A percentile compares a stretch with the other conserved stretches of the same genome.
These are phyloP conservation scores for Ophion obscuratus DNA, from an alignment of 2,888 invertebrate genomes.

Conservation along the genomic window DNA sequence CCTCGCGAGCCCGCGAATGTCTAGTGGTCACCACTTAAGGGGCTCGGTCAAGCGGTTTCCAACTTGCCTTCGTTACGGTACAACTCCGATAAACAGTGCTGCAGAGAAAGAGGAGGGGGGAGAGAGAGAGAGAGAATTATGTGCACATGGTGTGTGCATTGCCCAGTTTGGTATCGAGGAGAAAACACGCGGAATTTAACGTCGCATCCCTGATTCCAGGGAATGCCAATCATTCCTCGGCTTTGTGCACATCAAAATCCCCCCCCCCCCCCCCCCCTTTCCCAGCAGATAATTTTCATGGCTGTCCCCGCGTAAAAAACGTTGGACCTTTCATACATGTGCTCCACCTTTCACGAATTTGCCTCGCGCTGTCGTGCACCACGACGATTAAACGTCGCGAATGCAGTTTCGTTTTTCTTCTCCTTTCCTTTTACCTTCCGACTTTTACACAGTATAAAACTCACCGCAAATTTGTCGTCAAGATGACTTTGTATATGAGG, in stretches of 20 bases:
- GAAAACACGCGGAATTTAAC: constrained; percentile 66
- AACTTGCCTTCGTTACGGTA: constrained; percentile 75
- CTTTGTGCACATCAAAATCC: constrained; percentile 31
- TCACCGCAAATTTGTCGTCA: too few relatives aligned
- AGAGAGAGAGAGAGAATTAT: background rate
- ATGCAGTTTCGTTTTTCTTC: constrained; percentile 56
- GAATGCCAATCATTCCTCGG: constrained; percentile 68
- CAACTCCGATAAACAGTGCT: constrained; percentile 71
- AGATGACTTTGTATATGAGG: too few relatives aligned
- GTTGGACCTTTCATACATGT: constrained; percentile 30
- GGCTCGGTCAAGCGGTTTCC: constrained; percentile 70
- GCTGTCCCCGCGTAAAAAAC: constrained; percentile 4
- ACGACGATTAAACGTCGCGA: constrained; percentile 38
- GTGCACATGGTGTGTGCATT: constrained; percentile 29
- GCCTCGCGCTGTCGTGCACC: constrained; percentile 47
- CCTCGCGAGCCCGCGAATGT: constrained; percentile 38
- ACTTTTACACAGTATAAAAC: background rate
- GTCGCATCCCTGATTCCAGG: constrained; percentile 68
- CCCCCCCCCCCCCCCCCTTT: background rate
- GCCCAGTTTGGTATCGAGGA: constrained; percentile 61
- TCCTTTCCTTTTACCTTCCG: background rate
- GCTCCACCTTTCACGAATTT: constrained; percentile 44
- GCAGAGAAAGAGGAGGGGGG: constrained; percentile 20
- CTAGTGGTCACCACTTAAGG: constrained; percentile 65
- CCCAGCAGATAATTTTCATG: constrained; percentile 9